A percentile compares a stretch with the other conserved stretches of the same genome.
Conservation (phyloP, 2,113 vertebrate species). For the Myanophis thanlyinensis region DNA sequence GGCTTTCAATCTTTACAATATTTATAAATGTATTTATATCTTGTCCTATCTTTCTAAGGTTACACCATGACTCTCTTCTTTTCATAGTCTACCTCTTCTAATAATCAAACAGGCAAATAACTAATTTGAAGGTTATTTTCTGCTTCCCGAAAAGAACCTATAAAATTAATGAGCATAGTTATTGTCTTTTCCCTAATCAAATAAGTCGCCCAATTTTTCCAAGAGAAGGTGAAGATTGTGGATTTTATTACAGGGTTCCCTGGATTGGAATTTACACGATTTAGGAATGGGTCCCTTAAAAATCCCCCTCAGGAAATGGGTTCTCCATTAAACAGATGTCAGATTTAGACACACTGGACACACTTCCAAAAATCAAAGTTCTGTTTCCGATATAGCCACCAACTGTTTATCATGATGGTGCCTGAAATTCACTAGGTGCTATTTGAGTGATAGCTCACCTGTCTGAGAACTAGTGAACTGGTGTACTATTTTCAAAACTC, state of each 20-base stretch:
- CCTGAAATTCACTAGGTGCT: neutral
- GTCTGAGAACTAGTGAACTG: neutral
- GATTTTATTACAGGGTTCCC: neutral
- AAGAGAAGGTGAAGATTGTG: neutral
- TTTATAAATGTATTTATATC: neutral
- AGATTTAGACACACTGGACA: neutral
- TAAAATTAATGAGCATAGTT: neutral
- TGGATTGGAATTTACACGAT: neutral
- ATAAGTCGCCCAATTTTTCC: neutral
- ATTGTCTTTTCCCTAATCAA: neutral
- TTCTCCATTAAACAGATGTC: neutral
- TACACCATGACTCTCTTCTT: neutral
- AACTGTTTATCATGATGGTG: neutral
- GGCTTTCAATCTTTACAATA: neutral
- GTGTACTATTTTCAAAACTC: neutral
- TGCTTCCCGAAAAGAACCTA: neutral
- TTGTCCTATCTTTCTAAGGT: neutral
- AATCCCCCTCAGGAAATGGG: neutral
- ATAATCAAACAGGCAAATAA: neutral
- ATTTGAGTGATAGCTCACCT: neutral
- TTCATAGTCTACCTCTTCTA: neutral
- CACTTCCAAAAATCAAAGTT: neutral
- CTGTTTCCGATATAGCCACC: neutral
- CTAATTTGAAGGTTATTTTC: neutral
- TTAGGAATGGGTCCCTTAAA: neutral